phyloP scores from a whole-genome alignment of 2,797 vertebrate species.

The Mallotus villosus region DNA sequence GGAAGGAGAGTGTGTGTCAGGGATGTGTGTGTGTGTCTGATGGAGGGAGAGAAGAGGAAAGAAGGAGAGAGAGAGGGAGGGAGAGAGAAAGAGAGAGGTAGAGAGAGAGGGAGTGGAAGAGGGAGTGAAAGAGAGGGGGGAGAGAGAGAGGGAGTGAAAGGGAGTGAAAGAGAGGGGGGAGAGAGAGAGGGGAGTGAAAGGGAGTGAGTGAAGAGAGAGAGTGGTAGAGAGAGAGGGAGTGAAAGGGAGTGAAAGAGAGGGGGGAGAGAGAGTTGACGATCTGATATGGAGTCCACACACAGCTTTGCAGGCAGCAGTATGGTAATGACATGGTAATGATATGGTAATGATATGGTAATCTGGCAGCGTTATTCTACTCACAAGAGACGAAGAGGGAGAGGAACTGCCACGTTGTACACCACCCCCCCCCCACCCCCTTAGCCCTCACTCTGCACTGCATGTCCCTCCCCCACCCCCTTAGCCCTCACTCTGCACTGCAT shows the following conservation, averaged over 20 bases:
- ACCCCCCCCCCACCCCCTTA: constrained; percentile 15
- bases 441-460: constrained; percentile 9
- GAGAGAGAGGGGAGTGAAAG: constrained; percentile 16
- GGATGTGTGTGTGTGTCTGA: constrained; percentile 25
- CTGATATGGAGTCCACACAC: constrained; percentile 62
- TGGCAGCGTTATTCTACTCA: constrained; percentile 79
- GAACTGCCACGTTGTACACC: constrained; percentile 62
- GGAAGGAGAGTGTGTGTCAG: constrained; percentile 51
- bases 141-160: constrained; percentile 54
- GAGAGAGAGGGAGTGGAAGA: constrained; percentile 23
- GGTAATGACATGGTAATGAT: constrained; percentile 72
- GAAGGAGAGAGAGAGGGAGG: no score
- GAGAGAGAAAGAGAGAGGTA: no score
- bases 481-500: no score
- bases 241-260: constrained; percentile 28
- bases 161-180: constrained; percentile 45
- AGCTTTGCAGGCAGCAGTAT: constrained; percentile 40
- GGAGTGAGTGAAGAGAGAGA: neutral
- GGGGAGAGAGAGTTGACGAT: constrained; percentile 64
- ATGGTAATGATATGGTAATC: constrained; percentile 83
- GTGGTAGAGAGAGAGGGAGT: no score
- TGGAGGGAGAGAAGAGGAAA: constrained; percentile 21
- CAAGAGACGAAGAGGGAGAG: constrained; percentile 68
- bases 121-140: constrained; percentile 44
- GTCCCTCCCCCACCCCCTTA: no score